These are phyloP conservation scores for Gisinianus flammeolus DNA, from an alignment of 2,888 invertebrate genomes.

Conservation along the genomic window DNA sequence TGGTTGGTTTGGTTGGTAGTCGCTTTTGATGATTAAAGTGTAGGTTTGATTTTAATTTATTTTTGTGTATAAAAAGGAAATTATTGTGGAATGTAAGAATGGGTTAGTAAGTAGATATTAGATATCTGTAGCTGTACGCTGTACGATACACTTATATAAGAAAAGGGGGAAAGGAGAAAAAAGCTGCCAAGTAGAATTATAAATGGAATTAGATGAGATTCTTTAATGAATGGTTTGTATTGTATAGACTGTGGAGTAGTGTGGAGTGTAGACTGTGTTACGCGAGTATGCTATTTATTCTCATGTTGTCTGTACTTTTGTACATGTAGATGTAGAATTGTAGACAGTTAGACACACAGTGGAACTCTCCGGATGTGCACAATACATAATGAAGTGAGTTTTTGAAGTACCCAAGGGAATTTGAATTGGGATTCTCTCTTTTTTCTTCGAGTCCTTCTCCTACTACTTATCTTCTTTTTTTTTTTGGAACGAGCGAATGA, in stretches of 20 bases:
- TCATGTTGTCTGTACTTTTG: no score
- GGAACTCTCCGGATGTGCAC: constrained; percentile 18
- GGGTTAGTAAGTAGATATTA: neutral
- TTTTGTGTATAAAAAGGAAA: neutral
- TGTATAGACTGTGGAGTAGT: no score
- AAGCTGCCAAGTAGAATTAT: no score
- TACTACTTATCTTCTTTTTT: neutral
- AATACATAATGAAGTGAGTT: constrained; percentile 29
- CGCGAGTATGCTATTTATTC: no score
- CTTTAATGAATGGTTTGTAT: neutral
- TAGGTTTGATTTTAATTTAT: constrained; percentile 7
- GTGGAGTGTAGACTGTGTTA: no score
- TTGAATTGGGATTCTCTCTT: constrained; percentile 32
- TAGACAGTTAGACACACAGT: no score
- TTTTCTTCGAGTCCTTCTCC: neutral
- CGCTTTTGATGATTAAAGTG: neutral
- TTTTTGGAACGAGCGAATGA: constrained; percentile 28
- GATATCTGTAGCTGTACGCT: neutral
- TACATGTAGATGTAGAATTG: no score
- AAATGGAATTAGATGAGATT: neutral
- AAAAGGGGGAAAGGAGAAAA: no score
- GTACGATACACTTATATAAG: no score
- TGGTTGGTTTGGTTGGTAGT: no score
- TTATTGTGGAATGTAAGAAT: neutral
- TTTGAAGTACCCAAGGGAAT: constrained; percentile 25